Percentiles rank a stretch among this genome's conserved stretches.
Conservation (phyloP, 2,888 invertebrate genomes). For the Boloria euphrosyne region DNA sequence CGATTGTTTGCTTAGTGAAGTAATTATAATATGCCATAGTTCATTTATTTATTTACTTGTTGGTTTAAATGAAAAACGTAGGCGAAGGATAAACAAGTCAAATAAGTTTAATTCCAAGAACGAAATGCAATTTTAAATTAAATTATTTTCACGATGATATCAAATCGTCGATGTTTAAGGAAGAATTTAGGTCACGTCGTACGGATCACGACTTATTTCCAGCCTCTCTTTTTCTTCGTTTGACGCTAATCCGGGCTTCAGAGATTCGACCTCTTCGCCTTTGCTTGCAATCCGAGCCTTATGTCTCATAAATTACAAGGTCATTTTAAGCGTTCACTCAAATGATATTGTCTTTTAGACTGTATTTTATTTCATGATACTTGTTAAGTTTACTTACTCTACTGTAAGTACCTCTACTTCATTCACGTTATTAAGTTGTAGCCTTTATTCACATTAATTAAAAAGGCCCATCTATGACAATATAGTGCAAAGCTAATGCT, state of each 20-base stretch:
- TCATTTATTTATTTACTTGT: background rate
- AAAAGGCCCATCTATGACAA: too few relatives aligned
- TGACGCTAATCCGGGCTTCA: constrained; percentile 77
- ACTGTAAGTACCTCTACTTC: too few relatives aligned
- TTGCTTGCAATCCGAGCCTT: constrained; percentile 48
- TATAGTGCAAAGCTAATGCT: too few relatives aligned
- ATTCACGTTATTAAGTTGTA: too few relatives aligned
- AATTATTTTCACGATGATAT: constrained; percentile 76
- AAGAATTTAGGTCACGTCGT: constrained; percentile 79
- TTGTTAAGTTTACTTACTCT: too few relatives aligned
- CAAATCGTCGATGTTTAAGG: constrained; percentile 77
- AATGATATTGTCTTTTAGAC: background rate
- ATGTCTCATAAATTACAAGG: constrained; percentile 58
- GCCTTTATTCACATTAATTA: too few relatives aligned
- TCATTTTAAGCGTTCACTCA: constrained; percentile 28
- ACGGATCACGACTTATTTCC: constrained; percentile 79
- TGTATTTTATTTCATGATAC: background rate
- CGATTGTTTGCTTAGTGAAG: too few relatives aligned
- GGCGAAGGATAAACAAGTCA: background rate
- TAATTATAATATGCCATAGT: background rate
- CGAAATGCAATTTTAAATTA: constrained; percentile 67
- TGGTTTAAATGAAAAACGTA: background rate
- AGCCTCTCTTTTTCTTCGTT: constrained; percentile 80
- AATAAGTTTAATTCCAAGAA: constrained; percentile 58
- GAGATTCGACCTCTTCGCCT: constrained; percentile 64